phyloP scores from a whole-genome alignment of 2,888 invertebrate genomes.

The Congeria kusceri region DNA sequence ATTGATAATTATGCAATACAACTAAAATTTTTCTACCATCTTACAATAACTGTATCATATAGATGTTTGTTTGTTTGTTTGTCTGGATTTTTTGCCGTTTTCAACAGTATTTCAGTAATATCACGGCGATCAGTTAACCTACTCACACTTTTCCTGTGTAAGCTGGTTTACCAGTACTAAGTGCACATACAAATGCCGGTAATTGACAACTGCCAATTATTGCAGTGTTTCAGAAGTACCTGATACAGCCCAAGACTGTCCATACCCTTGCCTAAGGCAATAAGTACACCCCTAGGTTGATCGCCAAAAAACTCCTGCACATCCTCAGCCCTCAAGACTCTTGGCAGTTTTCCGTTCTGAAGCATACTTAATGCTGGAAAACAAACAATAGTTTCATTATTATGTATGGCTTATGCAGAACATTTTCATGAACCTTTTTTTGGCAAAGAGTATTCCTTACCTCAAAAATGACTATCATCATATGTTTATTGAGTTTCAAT shows the following conservation, averaged over 20 bases:
- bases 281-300: not conserved
- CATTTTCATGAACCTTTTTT: not conserved
- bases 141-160: too few species aligned
- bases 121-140: too few species aligned
- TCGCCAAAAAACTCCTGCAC: slow-evolving; percentile 6
- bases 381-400: not conserved
- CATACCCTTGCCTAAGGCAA: slow-evolving; percentile 7
- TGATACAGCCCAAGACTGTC: slow-evolving; percentile 7
- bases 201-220: too few species aligned
- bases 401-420: slow-evolving; percentile 3
- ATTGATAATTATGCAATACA: too few species aligned
- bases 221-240: not conserved
- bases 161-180: too few species aligned
- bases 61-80: too few species aligned
- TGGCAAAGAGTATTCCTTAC: not conserved
- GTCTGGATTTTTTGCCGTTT: too few species aligned
- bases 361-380: slow-evolving; percentile 17
- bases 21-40: too few species aligned
- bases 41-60: too few species aligned
- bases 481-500: not conserved
- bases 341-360: slow-evolving; percentile 8
- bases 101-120: too few species aligned
- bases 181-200: too few species aligned
- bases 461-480: too few species aligned
- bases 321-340: slow-evolving; percentile 3